phyloP scores from a whole-genome alignment of 2,888 invertebrate species.

The Lasius fuliginosus region DNA sequence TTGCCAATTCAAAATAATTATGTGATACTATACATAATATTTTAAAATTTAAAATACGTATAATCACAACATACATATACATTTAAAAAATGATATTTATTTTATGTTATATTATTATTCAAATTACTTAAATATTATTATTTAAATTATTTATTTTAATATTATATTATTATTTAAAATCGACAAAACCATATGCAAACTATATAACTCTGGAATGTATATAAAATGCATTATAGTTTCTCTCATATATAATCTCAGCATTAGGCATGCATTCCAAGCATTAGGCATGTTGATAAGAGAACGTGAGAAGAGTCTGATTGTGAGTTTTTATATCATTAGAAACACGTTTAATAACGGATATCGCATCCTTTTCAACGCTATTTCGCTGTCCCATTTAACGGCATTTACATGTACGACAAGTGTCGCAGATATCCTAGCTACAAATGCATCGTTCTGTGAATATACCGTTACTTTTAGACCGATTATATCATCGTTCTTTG shows the following conservation, averaged over 20 bases:
- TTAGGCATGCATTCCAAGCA: not conserved
- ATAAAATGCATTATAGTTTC: not conserved
- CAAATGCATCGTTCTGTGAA: conserved; percentile 49
- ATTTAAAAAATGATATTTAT: not conserved
- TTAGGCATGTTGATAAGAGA: not conserved
- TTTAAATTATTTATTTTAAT: no score
- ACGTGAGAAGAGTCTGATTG: not conserved
- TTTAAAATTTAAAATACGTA: not conserved
- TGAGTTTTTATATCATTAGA: conserved; percentile 24
- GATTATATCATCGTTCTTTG: conserved; percentile 13
- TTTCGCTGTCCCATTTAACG: conserved; percentile 32
- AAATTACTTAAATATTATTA: not conserved
- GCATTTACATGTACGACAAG: conserved; percentile 44
- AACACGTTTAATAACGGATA: not conserved
- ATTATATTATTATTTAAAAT: not conserved
- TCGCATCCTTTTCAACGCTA: not conserved
- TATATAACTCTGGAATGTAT: not conserved
- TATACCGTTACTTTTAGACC: conserved; percentile 46
- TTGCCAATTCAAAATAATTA: not conserved
- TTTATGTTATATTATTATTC: not conserved
- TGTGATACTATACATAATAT: not conserved
- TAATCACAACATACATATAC: no score
- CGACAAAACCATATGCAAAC: not conserved
- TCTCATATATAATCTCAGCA: not conserved
- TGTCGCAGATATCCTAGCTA: conserved; percentile 21